Percentiles rank a stretch among this genome's conserved stretches.
Conservation (phyloP, 2,113 vertebrate species). For the Platysteira castanea region DNA sequence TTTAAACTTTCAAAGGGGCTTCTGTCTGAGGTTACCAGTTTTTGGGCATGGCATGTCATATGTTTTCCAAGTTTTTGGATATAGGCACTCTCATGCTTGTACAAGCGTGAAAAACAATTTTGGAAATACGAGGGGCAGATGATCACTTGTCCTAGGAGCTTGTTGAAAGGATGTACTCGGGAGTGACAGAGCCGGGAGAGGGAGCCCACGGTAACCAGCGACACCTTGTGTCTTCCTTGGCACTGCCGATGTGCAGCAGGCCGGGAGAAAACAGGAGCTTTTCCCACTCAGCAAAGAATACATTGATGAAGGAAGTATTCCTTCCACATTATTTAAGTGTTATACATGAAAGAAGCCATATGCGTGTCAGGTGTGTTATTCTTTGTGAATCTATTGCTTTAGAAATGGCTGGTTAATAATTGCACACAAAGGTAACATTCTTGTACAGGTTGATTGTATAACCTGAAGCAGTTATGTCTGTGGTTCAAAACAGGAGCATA, state of each 20-base stretch:
- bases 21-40: neutral
- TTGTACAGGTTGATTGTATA: neutral
- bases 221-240: neutral
- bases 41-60: neutral
- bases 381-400: neutral
- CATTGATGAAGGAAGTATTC: neutral
- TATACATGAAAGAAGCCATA: neutral
- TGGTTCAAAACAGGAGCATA: neutral
- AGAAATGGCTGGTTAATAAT: neutral
- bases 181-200: neutral
- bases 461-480: neutral
- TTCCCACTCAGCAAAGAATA: neutral
- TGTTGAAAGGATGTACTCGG: accelerated
- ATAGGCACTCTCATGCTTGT: neutral
- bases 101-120: neutral
- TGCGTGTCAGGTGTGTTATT: neutral
- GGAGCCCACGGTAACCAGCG: neutral
- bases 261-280: neutral
- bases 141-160: neutral
- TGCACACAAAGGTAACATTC: neutral
- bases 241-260: neutral
- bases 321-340: neutral
- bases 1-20: neutral
- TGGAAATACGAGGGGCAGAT: neutral
- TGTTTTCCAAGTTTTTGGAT: neutral